Base-by-base conservation (phyloP, 2,888 invertebrate species). In the Beris chalybata region DNA sequence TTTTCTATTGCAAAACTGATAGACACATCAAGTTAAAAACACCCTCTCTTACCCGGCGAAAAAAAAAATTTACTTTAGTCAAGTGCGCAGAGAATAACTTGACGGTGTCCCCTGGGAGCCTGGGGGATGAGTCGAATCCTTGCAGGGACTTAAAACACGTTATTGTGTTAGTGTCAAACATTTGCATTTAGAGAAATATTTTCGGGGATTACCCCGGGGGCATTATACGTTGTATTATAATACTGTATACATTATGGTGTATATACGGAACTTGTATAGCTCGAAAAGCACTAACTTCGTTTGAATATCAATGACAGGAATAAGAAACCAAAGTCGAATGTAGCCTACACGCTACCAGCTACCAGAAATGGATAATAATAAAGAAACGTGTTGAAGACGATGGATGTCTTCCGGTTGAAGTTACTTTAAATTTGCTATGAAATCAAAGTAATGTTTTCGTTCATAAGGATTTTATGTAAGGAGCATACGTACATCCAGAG, bases 141-240 rank as follows among this genome's bases (percentile, higher is more conserved):
- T 13, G 48, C 48, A 48, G 48, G 48, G 48, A 48, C 12, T 13
- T 13, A 48, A 54, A 54, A 54, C 31, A 31, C 31, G 31, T 30
- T 43, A 64, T 64, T 64, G 54, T 45, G 45, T 54, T 44, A 31
- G 54, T 64, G 64, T 54, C 54, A 64, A 64, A 45, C 64, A 53
- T 54, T 64, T 64, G 45, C 53, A 64, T 64, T 64, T 54, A 38
- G 43, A 44, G 53, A 54, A 32, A 44, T n/a, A 53, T 56, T 45
- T 38, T 54, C 13, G 29, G 54, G 54, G 66, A 66, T 54, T 59
- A 32, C 66, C 61, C 47, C n/a, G 59, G 53, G 59, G 65, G 50
- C 48, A 54, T 54, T 44, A 43, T 31, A 13, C 15, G 29, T 47
- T 44, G 22, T n/a, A 7, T 43, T 13, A 30, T 13, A 11, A 54